These are phyloP conservation scores for Drosophila mayaguana DNA, from an alignment of 2,888 invertebrate genomes.

Conservation along the genomic window DNA sequence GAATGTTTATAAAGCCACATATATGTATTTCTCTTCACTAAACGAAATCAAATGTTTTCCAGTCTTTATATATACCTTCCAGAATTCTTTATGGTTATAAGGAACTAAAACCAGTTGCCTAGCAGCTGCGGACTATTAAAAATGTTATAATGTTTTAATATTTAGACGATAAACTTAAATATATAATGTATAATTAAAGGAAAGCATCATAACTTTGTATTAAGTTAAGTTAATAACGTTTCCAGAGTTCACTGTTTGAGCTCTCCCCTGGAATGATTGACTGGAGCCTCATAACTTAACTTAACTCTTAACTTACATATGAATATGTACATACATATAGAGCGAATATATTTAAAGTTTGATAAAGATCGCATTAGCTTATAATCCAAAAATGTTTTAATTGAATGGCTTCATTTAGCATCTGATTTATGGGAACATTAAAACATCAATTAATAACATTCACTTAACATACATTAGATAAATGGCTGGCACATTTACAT, in stretches of 20 bases:
- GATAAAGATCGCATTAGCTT: background rate
- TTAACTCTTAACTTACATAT: no score
- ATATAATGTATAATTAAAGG: no score
- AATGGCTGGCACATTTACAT: slow-evolving; percentile 16
- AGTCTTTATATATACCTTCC: background rate
- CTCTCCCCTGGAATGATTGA: no score
- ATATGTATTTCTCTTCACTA: background rate
- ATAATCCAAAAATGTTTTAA: background rate
- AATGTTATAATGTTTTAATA: background rate
- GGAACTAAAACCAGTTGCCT: slow-evolving; percentile 35
- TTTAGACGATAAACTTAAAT: no score
- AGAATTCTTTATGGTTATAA: background rate
- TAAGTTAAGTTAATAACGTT: no score
- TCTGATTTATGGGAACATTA: background rate
- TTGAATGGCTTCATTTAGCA: background rate
- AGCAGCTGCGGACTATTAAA: slow-evolving; percentile 19
- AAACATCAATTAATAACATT: background rate
- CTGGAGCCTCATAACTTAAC: no score
- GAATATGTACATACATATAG: background rate
- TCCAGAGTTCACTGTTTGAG: no score
- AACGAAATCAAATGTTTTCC: background rate
- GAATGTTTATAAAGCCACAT: background rate
- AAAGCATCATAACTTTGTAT: background rate
- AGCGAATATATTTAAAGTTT: background rate
- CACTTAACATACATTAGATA: slow-evolving; percentile 13